phyloP scores from a whole-genome alignment of 2,888 invertebrate species.

The Phyto melanocephala region DNA sequence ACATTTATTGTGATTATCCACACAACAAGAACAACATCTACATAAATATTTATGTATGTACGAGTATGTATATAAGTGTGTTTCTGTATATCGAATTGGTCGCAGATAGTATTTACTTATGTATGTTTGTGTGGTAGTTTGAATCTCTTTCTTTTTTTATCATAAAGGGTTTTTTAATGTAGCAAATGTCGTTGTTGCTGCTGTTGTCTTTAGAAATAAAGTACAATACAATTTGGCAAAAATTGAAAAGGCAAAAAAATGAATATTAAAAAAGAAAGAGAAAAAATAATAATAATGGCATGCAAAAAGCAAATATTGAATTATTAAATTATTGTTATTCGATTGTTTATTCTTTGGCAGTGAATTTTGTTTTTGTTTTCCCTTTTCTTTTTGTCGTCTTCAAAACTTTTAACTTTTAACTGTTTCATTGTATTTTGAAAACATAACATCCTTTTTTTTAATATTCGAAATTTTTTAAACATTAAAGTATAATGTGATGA shows the following conservation, averaged over 20 bases:
- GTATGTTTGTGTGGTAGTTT: background rate
- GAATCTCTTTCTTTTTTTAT: constrained; percentile 24
- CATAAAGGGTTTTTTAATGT: constrained; percentile 53
- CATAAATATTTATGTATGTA: background rate
- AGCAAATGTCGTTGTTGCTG: background rate
- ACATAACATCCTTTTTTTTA: constrained; percentile 32
- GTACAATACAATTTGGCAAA: constrained; percentile 51
- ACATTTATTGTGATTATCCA: constrained; percentile 77
- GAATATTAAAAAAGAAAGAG: constrained; percentile 32
- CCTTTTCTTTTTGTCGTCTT: constrained; percentile 1
- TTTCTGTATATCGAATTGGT: too few relatives aligned
- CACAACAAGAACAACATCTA: constrained; percentile 51
- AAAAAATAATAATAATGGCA: constrained; percentile 54
- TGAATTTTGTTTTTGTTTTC: constrained; percentile 32
- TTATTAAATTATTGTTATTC: constrained; percentile 65
- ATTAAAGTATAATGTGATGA: constrained; percentile 62
- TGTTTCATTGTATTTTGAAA: constrained; percentile 29
- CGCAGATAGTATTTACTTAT: background rate
- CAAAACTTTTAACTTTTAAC: constrained; percentile 43
- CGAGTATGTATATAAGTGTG: background rate
- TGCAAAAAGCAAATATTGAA: constrained; percentile 61
- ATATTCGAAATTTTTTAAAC: constrained; percentile 42
- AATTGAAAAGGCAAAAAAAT: constrained; percentile 11
- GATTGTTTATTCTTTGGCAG: constrained; percentile 56
- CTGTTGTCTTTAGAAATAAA: constrained; percentile 31